Conservation (phyloP, 2,888 invertebrate species). For the Lomographa bimaculata region DNA sequence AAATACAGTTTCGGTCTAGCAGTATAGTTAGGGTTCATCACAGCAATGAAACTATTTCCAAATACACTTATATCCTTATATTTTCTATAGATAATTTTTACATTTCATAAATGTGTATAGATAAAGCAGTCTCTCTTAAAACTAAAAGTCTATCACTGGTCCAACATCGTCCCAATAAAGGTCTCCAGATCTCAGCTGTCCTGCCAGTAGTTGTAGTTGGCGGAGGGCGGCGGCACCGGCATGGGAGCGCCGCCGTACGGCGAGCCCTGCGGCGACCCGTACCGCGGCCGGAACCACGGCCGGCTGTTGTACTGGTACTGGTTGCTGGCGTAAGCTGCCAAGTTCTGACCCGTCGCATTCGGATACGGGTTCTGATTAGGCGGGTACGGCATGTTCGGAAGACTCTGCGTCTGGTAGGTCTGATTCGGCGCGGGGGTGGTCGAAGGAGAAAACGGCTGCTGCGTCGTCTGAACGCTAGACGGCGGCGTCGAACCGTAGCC, state of each 20-base stretch:
- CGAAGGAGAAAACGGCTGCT: conserved; percentile 68
- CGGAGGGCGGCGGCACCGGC: conserved; percentile 68
- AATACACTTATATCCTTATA: too few species aligned
- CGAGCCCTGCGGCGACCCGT: conserved; percentile 71
- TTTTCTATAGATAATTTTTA: conserved; percentile 51
- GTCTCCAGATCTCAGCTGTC: conserved; percentile 70
- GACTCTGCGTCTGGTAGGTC: conserved; percentile 52
- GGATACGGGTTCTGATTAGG: conserved; percentile 72
- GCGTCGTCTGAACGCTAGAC: conserved; percentile 53
- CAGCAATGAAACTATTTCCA: too few species aligned
- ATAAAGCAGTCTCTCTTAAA: conserved; percentile 57
- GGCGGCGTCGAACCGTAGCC: conserved; percentile 52
- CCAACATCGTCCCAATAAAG: conserved; percentile 43
- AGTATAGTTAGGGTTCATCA: too few species aligned
- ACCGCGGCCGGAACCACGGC: conserved; percentile 74
- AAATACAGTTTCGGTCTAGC: too few species aligned
- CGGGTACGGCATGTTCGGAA: conserved; percentile 59
- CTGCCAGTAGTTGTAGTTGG: conserved; percentile 76
- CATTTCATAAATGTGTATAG: conserved; percentile 69
- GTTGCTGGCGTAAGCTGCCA: conserved; percentile 75
- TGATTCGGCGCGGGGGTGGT: conserved; percentile 69
- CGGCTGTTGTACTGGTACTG: conserved; percentile 74
- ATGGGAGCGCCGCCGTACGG: conserved; percentile 66
- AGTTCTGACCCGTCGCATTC: conserved; percentile 74
- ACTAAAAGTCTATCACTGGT: conserved; percentile 42